phyloP scores from a whole-genome alignment of 2,113 vertebrate genomes.

The Amblyopsis rosae region DNA sequence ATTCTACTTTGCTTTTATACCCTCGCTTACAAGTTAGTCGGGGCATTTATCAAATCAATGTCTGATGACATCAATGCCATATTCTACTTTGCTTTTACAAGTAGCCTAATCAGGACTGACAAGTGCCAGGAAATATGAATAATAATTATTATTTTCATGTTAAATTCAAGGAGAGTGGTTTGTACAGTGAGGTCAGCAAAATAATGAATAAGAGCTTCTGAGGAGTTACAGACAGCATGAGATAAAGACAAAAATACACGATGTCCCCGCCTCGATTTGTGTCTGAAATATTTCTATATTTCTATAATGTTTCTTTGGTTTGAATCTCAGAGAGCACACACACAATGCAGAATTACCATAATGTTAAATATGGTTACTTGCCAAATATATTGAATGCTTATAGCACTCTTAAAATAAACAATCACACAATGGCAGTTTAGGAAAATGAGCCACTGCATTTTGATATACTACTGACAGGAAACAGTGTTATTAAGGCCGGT shows the following conservation, averaged over 20 bases:
- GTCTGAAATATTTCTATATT: background rate
- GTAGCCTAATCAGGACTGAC: constrained; percentile 36
- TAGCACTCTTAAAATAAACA: background rate
- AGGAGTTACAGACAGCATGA: background rate
- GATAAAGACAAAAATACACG: background rate
- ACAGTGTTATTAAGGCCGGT: constrained; percentile 1
- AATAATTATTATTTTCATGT: constrained; percentile 6
- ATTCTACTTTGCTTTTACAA: constrained; percentile 16
- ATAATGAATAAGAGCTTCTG: constrained; percentile 11
- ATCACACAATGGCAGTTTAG: background rate
- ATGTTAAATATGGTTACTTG: background rate
- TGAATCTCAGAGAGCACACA: too few relatives aligned
- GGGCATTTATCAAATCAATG: constrained; percentile 48
- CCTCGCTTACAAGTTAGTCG: constrained; percentile 45
- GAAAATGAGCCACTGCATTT: background rate
- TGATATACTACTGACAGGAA: constrained; percentile 5
- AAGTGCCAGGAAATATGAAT: constrained; percentile 38
- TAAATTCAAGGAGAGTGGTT: constrained; percentile 17
- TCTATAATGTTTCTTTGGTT: background rate
- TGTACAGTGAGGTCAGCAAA: constrained; percentile 18
- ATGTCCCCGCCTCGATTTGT: background rate
- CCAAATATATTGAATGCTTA: background rate
- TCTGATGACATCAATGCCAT: constrained; percentile 28
- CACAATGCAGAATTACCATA: background rate
- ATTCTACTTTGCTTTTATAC: constrained; percentile 5